Conservation (phyloP, 2,113 vertebrate genomes). For the Pteropus alecto region DNA sequence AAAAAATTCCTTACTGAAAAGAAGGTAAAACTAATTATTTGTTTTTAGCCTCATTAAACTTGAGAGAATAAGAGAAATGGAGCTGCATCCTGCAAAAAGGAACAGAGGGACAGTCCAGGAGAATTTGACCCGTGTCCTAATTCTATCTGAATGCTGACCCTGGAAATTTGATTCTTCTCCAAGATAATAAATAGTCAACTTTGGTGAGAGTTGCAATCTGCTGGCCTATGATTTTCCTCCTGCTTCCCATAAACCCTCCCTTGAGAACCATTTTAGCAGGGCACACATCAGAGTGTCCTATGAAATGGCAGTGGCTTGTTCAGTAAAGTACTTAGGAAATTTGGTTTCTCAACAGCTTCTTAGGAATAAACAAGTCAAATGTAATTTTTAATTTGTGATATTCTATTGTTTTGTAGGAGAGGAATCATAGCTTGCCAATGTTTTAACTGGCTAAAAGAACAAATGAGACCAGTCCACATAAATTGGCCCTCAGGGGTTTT, state of each 20-base stretch:
- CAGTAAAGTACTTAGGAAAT: conserved; percentile 41
- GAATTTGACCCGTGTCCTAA: background rate
- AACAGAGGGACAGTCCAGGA: background rate
- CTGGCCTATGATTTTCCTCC: background rate
- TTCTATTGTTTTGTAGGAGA: conserved; percentile 58
- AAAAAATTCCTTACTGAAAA: background rate
- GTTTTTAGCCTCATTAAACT: background rate
- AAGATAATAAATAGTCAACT: background rate
- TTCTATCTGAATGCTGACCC: background rate
- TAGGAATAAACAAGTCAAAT: conserved; percentile 35
- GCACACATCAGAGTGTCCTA: background rate
- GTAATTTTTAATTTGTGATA: conserved; percentile 57
- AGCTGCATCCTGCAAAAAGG: background rate
- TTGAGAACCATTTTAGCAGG: background rate
- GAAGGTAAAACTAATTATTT: background rate
- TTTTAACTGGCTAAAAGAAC: conserved; percentile 35
- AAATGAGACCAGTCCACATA: conserved; percentile 3
- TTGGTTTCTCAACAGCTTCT: conserved; percentile 28
- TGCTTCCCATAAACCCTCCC: background rate
- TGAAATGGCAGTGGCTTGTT: background rate
- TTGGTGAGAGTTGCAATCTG: background rate
- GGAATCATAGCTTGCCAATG: background rate
- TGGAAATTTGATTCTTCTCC: background rate
- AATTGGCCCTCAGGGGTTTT: background rate
- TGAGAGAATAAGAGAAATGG: background rate